These are phyloP conservation scores for Acrobasis suavella DNA, from an alignment of 2,888 invertebrate genomes.

Conservation along the genomic window DNA sequence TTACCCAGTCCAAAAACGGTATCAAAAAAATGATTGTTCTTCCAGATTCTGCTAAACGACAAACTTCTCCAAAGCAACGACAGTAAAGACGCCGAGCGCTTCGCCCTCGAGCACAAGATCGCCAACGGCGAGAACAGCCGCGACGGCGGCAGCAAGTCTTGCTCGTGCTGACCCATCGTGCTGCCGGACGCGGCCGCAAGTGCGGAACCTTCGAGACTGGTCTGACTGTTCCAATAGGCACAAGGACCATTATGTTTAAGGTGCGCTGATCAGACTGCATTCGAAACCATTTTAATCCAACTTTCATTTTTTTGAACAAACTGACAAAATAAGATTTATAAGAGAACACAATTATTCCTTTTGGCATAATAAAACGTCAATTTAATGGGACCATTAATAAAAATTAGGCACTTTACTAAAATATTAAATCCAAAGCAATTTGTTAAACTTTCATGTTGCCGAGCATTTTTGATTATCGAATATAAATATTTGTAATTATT, in stretches of 20 bases:
- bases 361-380: too few relatives aligned
- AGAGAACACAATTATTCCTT: too few relatives aligned
- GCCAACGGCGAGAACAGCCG: conserved; percentile 74
- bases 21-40: conserved; percentile 27
- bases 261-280: background rate
- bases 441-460: too few relatives aligned
- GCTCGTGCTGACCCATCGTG: conserved; percentile 82
- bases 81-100: conserved; percentile 86
- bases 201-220: background rate
- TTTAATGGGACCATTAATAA: too few relatives aligned
- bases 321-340: background rate
- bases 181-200: too few relatives aligned
- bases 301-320: background rate
- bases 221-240: background rate
- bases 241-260: background rate
- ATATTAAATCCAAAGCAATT: too few relatives aligned
- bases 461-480: too few relatives aligned
- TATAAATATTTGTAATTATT: too few relatives aligned
- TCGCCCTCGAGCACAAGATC: conserved; percentile 84
- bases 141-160: conserved; percentile 73
- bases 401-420: too few relatives aligned
- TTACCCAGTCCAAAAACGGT: too few relatives aligned
- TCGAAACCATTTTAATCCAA: background rate
- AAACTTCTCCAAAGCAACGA: conserved; percentile 87
- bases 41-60: conserved; percentile 90